Evolutionary conservation across 2,888 invertebrate genomes (phyloP), one percentile per base, ranked within the genome.

Genomic region (Cyrtodaria siliqua): DNA sequence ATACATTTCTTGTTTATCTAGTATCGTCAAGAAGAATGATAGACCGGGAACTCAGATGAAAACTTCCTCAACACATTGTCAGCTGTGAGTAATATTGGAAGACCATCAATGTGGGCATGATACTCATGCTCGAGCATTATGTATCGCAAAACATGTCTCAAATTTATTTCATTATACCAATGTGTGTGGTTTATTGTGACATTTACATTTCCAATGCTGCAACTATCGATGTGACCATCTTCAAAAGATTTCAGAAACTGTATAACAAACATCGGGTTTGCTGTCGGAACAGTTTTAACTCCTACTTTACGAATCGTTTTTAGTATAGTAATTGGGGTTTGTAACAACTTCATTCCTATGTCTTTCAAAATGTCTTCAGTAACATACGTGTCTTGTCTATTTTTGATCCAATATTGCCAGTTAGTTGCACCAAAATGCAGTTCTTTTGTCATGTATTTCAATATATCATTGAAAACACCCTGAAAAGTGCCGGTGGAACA

Each of bases 11-110:
- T 14, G 0, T 1, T 18, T 18, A 1, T 24, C 2, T 1, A 69
- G 26, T 24, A 68, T 9, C 44, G 1, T 29, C 44, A 3, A 67
- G 4, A n/a, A n/a, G n/a, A n/a, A n/a, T n/a, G n/a, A n/a, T n/a
- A n/a, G n/a, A n/a, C n/a, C 12, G 33, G 33, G 12, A 8, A 8
- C 4, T 12, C 12, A 33, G 33, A 33, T 4, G 6, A 8, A 12
- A 33, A 33, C 33, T 12, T 33, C 6, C 12, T 12, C 33, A 33
- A 12, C 12, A 12, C 12, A 12, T 12, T 12, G 12, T 33, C 33
- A 8, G 4, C 6, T 33, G 77, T 78, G 1, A 85, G 14, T 47
- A 77, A 61, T 9, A 85, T 24, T n/a, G 85, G 83, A 2, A 85
- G 38, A 9, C 75, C 75, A 14, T 63, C 26, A n/a, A 78, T 38